Evolutionary conservation across 2,888 invertebrate species (phyloP).

Genomic region (Lasioglossum calceatum): DNA sequence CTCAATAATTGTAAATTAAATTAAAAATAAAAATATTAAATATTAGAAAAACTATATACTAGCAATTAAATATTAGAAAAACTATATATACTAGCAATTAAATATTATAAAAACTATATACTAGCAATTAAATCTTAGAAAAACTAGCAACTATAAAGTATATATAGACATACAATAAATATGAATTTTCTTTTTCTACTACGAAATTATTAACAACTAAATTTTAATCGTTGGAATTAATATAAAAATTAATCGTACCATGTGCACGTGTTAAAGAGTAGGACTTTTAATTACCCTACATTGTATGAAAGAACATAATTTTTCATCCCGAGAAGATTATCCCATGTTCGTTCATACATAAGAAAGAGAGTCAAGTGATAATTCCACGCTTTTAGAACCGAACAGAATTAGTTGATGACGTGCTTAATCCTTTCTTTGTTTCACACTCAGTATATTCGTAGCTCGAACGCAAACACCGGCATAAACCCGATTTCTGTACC

Average conservation of each 20-base stretch:
- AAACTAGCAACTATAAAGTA: too few relatives aligned
- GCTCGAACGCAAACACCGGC: constrained; percentile 50
- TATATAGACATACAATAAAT: too few relatives aligned
- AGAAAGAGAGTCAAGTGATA: background rate
- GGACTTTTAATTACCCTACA: background rate
- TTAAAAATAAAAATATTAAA: too few relatives aligned
- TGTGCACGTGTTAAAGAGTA: background rate
- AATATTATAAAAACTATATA: too few relatives aligned
- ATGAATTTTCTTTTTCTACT: background rate
- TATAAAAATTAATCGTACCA: background rate
- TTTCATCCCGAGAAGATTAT: background rate
- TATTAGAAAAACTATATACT: too few relatives aligned
- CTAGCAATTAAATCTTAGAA: too few relatives aligned
- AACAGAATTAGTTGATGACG: background rate
- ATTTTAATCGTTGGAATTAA: background rate
- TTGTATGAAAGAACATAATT: background rate
- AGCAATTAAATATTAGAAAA: too few relatives aligned
- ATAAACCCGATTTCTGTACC: constrained; percentile 60
- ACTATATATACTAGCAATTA: too few relatives aligned
- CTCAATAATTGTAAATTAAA: too few relatives aligned
- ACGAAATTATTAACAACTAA: background rate
- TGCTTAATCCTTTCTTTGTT: constrained; percentile 3
- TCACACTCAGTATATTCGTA: constrained; percentile 37
- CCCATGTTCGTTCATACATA: background rate
- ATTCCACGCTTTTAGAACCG: background rate